Percentiles rank a stretch among this genome's conserved stretches.
Conservation (phyloP, 2,113 vertebrate species). For the Muscicapa adusta region DNA sequence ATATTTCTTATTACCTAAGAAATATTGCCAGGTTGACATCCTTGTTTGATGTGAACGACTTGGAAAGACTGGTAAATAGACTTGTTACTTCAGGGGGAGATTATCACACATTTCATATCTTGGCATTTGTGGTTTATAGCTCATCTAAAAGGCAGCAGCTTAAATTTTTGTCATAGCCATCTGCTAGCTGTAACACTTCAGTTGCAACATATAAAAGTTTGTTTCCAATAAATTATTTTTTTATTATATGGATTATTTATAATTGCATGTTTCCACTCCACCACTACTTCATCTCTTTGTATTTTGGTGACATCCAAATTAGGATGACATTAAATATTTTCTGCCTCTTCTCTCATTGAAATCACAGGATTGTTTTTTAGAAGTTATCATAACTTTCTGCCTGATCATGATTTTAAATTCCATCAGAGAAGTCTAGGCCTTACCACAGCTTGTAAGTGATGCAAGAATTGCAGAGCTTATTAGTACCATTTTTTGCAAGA, state of each 20-base stretch:
- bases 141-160: not conserved
- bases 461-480: not conserved
- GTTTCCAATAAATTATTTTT: not conserved
- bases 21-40: not conserved
- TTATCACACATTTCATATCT: not conserved
- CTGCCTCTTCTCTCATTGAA: not conserved
- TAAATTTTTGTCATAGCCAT: not conserved
- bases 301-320: not conserved
- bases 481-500: not conserved
- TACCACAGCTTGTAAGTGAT: not conserved
- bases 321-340: not conserved
- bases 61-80: not conserved
- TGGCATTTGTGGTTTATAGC: not conserved
- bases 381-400: not conserved
- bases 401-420: not conserved
- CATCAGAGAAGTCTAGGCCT: not conserved
- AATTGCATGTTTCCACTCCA: not conserved
- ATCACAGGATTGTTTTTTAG: not conserved
- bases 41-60: not conserved
- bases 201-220: not conserved
- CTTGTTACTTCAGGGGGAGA: not conserved
- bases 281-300: not conserved
- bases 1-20: not conserved
- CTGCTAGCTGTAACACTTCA: not conserved
- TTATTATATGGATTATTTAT: not conserved